Base-by-base conservation (phyloP, 2,113 vertebrate genomes). In the Carassius gibelio region DNA sequence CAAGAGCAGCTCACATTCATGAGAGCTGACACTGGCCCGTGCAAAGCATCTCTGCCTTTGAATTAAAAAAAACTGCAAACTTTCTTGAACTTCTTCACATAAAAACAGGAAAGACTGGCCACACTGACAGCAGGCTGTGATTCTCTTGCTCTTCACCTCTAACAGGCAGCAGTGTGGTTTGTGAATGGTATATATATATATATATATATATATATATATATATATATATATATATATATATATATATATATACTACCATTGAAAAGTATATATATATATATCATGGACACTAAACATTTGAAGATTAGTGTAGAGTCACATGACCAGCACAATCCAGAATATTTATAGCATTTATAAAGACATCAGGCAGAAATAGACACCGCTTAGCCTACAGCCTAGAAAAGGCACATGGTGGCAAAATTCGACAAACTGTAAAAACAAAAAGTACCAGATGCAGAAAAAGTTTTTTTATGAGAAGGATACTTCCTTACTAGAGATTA, bases 91-190 rank as follows among this genome's bases (percentile, higher is more conserved):
- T 66, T 8, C 91, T 90, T 84, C 68, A 77, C 71, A 89, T 89
- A 88, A 91, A 89, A 91, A 92, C 92, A 90, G 92, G 91, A 94
- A 93, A 90, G 76, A 91, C 91, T 90, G 90, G 90, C 88, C 88
- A 90, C 89, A 91, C 88, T 92, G 90, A 89, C 83, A 90, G 91
- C 42, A 87, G 30, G 38, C 77, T 62, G 77, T 26, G 34, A 61
- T 71, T 6, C 50, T 82, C 83, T 68, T 90, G 86, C 86, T 84
- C 74, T 72, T 10, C 30, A 91, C 88, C 85, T 89, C 88, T 17
- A 50, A 88, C 89, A 87, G 89, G 85, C 82, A 88, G 87, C 85
- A 83, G 86, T 87, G 90, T 89, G 91, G 57, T 48, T 61, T n/a
- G 71, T 78, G 79, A 36, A 69, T 19, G 7, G 42, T 75, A 26